Evolutionary conservation across 2,113 vertebrate species (phyloP), one percentile per base, ranked within the genome.

Genomic region (Microcebus ravelobensis): DNA sequence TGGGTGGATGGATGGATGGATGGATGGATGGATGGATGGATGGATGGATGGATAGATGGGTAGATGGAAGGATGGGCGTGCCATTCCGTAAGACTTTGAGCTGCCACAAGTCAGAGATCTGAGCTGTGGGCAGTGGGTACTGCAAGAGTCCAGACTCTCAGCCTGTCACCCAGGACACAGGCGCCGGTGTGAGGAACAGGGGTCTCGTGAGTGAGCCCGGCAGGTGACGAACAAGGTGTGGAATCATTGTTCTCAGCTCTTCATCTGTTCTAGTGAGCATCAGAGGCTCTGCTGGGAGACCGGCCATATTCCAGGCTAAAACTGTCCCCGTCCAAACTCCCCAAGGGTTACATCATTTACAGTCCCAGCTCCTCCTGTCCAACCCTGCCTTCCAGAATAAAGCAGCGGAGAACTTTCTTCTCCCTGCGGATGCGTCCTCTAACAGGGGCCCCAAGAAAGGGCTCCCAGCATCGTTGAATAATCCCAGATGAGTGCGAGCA

Each of bases 401-500:
- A 61, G 57, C 57, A 29, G n/a, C 55, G 50, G 67, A 74, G 80
- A 80, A 39, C 42, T 27, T 21, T 55, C 83, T 63, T 73, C 80
- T 80, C 34, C 50, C 23, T 3, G 1, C 36, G 61, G 87, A 59
- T 0, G 39, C 34, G 2, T 57, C 91, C 15, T 1, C 77, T 42
- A 17, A 67, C 91, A 88, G 27, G 14, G 29, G 48, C 68, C n/a
- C 48, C 50, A 6, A 45, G 92, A 86, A 90, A 59, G 48, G 29
- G 83, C 93, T 90, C 95, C 91, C 83, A 14, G 96, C 93, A 63
- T 90, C 92, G 98, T 67, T 48, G 96, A 89, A 97, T 84, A 90
- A 96, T 83, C 85, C 39, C 45, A 36, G 71, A 59, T 18, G 13
- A 87, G 88, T n/a, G 79, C 57, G 85, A 95, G 48, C 77, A 88